These are phyloP conservation scores for Anastrepha ludens DNA, from an alignment of 1,140 invertebrate species.

Conservation along the genomic window DNA sequence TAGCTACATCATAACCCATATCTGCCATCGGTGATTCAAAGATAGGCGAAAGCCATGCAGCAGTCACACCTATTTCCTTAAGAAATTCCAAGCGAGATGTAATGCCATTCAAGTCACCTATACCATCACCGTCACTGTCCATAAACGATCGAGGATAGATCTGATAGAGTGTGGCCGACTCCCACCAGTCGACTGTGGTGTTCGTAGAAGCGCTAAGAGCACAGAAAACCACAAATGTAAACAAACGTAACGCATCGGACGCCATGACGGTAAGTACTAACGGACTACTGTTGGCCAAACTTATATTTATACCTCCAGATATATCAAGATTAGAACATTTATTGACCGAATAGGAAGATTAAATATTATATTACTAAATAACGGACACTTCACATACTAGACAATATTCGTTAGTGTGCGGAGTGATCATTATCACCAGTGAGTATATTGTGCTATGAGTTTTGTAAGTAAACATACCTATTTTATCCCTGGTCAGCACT, in stretches of 20 bases:
- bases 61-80: constrained; percentile 77
- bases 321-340: no score
- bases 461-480: no score
- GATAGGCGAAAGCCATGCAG: constrained; percentile 83
- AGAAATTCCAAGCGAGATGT: constrained; percentile 76
- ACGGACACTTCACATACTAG: no score
- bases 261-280: background rate
- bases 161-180: constrained; percentile 83
- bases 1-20: constrained; percentile 84
- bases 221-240: background rate
- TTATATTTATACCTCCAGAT: no score
- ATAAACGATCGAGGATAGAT: constrained; percentile 85
- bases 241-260: background rate
- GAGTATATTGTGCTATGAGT: no score
- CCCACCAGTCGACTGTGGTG: constrained; percentile 80
- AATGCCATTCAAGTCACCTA: constrained; percentile 81
- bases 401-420: no score
- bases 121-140: constrained; percentile 83
- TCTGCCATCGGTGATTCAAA: constrained; percentile 82
- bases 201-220: background rate
- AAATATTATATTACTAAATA: no score
- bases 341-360: no score
- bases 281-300: background rate
- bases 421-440: no score
- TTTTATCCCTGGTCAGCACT: no score